Evolutionary conservation across 1,140 invertebrate genomes (phyloP), one percentile per base, ranked within the genome.

Genomic region (Eurosta solidaginis): DNA sequence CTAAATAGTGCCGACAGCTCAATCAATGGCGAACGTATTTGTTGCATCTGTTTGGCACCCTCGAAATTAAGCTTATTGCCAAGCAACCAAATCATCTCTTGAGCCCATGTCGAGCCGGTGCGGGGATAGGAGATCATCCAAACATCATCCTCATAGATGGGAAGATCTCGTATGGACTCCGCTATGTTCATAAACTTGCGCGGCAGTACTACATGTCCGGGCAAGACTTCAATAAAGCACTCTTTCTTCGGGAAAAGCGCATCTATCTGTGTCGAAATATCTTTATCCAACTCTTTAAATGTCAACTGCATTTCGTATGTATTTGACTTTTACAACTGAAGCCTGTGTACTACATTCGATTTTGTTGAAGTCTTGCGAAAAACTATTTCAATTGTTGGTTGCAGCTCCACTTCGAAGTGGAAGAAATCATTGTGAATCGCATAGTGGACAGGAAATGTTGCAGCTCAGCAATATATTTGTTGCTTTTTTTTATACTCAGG

Each of bases 81-180:
- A 36, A 97, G 92, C 22, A 96, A 90, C 95, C 95, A 97, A 3
- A 94, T 90, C 92, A 97, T 94, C 89, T 97, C 95, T 87, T 96
- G 95, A 9, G 92, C 91, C 95, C 95, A 96, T 2, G 96, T 96
- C 45, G 95, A 96, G 36, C 95, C 96, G 79, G 94, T 95, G 81
- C 95, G 91, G 0, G 95, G 94, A 89, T 92, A 95, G 9, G 94
- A 95, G 25, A 94, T 90, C 83, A 96, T 88, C 93, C 94, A 96
- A 0, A 95, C 90, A 82, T 96, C 94, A 79, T 93, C 92, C 3
- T 92, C 88, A 44, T 91, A 88, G 1, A 95, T 89, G 42, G 92
- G 88, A 76, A 93, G 89, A 77, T 93, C 90, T 20, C 92, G 85
- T 50, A 95, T 93, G 78, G 91, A 91, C 78, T 92, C 89, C 0